Conservation (phyloP, 2,113 vertebrate species). For the Alligator mississippiensis region DNA sequence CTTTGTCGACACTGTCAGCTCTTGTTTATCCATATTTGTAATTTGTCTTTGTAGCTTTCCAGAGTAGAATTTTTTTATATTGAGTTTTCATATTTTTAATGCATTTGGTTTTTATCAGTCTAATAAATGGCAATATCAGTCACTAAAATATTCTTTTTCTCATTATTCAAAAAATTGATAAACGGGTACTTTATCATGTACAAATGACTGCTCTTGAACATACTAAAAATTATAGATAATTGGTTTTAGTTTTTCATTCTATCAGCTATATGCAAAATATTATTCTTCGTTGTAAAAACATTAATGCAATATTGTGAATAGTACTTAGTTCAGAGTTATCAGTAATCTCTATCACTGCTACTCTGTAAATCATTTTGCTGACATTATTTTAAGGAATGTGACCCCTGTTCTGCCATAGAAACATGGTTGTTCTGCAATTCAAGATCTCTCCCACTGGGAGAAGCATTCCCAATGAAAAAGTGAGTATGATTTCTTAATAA, state of each 20-base stretch:
- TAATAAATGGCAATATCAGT: conserved; percentile 6
- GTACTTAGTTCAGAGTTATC: conserved; percentile 30
- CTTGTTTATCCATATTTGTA: background rate
- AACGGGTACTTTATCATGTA: conserved; percentile 38
- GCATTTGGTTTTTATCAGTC: background rate
- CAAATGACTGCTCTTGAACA: conserved; percentile 22
- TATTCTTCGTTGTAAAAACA: conserved; percentile 62
- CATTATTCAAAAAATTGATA: conserved; percentile 33
- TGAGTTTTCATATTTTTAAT: background rate
- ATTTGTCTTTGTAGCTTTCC: background rate
- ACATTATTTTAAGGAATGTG: conserved; percentile 51
- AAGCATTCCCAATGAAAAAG: conserved; percentile 43
- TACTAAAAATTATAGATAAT: conserved; percentile 32
- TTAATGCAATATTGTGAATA: conserved; percentile 1
- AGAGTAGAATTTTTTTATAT: background rate
- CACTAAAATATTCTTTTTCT: conserved; percentile 1
- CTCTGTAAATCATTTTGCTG: conserved; percentile 60
- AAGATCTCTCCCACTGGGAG: conserved; percentile 30
- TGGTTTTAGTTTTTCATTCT: conserved; percentile 42
- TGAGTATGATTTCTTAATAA: conserved; percentile 31
- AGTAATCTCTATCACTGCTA: conserved; percentile 7
- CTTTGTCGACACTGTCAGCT: background rate
- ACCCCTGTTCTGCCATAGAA: conserved; percentile 44
- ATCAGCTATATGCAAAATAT: conserved; percentile 45
- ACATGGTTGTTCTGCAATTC: conserved; percentile 37